Percentiles rank a stretch among this genome's conserved stretches.
Evolutionary conservation across 1,140 invertebrate species (phyloP).

Genomic region (Campoletis sonorensis): DNA sequence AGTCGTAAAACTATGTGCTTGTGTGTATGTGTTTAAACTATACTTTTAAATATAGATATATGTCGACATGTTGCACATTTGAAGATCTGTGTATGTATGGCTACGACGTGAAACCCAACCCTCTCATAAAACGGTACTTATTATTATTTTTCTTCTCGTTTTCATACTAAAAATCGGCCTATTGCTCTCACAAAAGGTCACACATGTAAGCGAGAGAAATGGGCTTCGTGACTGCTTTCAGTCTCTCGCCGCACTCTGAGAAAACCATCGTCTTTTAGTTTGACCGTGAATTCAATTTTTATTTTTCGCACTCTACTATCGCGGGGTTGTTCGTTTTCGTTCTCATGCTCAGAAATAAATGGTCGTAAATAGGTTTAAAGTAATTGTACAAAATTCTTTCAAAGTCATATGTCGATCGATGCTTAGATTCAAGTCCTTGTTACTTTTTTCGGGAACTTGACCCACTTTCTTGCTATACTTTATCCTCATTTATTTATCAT

Average conservation of each 20-base stretch:
- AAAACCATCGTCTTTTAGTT: not conserved
- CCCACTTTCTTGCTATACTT: no score
- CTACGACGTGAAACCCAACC: conserved; percentile 21
- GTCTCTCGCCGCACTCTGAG: not conserved
- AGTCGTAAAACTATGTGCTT: not conserved
- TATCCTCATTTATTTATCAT: no score
- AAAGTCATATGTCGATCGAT: no score
- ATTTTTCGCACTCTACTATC: not conserved
- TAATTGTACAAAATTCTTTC: not conserved
- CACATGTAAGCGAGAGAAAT: conserved; percentile 1
- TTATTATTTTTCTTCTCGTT: not conserved
- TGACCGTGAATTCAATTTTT: not conserved
- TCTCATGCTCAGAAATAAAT: not conserved
- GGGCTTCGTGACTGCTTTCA: conserved; percentile 6
- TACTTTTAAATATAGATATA: not conserved
- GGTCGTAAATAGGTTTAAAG: not conserved
- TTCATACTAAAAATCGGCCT: not conserved
- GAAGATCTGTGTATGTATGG: not conserved
- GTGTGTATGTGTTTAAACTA: not conserved
- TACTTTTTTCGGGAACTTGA: no score
- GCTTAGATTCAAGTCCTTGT: no score
- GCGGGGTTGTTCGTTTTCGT: not conserved
- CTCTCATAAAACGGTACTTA: conserved; percentile 33
- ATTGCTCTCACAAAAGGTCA: conserved; percentile 21
- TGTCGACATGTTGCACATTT: not conserved